Evolutionary conservation across 2,113 vertebrate species (phyloP).

Genomic region (Narcine bancroftii): DNA sequence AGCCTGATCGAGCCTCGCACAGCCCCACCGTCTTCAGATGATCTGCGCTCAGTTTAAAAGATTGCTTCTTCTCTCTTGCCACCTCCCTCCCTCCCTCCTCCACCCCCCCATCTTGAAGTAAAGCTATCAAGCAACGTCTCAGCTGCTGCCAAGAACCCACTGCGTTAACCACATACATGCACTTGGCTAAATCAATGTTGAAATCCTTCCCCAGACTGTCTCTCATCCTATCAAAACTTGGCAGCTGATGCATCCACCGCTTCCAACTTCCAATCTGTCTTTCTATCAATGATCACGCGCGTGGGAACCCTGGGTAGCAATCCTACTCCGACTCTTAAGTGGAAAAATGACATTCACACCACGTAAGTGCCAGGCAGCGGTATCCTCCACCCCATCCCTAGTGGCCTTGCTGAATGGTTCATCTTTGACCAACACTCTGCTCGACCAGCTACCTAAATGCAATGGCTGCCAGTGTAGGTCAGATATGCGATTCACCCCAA

Average conservation of each 20-base stretch:
- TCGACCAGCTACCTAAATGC: too few species aligned
- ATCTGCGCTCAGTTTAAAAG: neutral
- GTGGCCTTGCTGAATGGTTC: too few species aligned
- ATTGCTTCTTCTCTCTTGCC: neutral
- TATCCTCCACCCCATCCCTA: too few species aligned
- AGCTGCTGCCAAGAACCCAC: neutral
- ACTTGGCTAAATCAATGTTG: neutral
- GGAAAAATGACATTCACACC: too few species aligned
- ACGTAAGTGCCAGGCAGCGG: too few species aligned
- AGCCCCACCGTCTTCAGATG: too few species aligned
- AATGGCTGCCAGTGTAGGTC: too few species aligned
- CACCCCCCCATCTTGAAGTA: neutral
- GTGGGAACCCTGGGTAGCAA: too few species aligned
- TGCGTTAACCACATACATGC: neutral
- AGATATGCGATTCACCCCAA: too few species aligned
- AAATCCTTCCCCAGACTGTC: neutral
- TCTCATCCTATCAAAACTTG: neutral
- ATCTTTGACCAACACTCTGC: too few species aligned
- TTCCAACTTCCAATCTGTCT: neutral
- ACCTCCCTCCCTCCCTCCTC: neutral
- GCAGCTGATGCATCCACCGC: neutral
- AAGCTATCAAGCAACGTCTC: neutral
- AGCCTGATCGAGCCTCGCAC: slow-evolving; percentile 41
- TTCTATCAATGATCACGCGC: neutral
- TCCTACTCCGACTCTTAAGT: too few species aligned